Conservation (phyloP, 2,113 vertebrate species). For the Ginglymostoma cirratum region DNA sequence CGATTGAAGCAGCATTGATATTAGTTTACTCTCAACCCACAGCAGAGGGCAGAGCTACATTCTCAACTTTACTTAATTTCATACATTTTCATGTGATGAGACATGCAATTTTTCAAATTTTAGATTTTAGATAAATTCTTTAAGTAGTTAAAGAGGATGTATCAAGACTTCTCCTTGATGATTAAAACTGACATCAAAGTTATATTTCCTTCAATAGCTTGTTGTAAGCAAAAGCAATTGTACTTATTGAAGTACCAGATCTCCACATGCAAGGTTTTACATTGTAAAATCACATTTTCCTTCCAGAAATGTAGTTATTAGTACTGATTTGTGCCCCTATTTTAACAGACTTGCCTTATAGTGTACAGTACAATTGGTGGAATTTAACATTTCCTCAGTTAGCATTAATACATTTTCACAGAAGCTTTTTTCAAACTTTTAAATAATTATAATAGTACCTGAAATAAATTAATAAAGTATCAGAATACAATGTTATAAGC, state of each 20-base stretch:
- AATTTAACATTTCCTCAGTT: not conserved
- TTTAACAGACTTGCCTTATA: not conserved
- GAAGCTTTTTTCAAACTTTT: not conserved
- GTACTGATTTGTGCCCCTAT: not conserved
- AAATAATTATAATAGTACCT: not conserved
- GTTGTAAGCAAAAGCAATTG: not conserved
- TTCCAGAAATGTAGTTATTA: not conserved
- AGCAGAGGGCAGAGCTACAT: conserved; percentile 39
- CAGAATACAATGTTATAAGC: not conserved
- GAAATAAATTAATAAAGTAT: not conserved
- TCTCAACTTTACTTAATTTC: conserved; percentile 31
- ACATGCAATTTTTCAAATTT: not conserved
- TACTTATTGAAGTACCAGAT: not conserved
- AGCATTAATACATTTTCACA: not conserved
- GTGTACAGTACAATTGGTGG: not conserved
- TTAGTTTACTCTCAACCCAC: conserved; percentile 23
- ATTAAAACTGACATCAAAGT: not conserved
- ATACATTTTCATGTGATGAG: not conserved
- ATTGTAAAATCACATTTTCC: not conserved
- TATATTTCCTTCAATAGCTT: not conserved
- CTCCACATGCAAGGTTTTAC: not conserved
- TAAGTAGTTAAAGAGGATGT: not conserved
- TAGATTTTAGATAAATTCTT: not conserved
- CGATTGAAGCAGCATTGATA: conserved; percentile 21
- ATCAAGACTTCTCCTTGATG: not conserved